Percentiles rank a stretch among this genome's conserved stretches.
phyloP scores from a whole-genome alignment of 2,888 invertebrate genomes.

The Plebejus argus region DNA sequence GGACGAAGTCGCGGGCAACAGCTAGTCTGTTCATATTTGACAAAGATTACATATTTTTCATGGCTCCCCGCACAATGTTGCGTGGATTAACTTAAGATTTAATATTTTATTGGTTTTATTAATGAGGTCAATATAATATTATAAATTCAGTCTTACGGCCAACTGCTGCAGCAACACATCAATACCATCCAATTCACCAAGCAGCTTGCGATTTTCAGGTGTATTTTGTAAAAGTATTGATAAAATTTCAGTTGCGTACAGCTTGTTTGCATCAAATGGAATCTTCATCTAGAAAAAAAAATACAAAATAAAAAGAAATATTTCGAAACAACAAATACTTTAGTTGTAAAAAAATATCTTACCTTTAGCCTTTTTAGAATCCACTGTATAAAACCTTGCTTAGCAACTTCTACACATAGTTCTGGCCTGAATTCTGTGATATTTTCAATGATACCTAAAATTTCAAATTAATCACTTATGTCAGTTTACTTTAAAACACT shows the following conservation, averaged over 20 bases:
- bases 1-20: too few species aligned
- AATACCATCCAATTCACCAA: slow-evolving; percentile 97
- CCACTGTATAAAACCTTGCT: slow-evolving; percentile 96
- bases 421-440: slow-evolving; percentile 94
- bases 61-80: neutral
- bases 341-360: slow-evolving; percentile 35
- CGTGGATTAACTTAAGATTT: neutral
- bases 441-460: slow-evolving; percentile 94
- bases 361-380: slow-evolving; percentile 93
- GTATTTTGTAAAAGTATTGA: slow-evolving; percentile 96
- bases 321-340: neutral
- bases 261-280: slow-evolving; percentile 96
- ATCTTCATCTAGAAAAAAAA: slow-evolving; percentile 81
- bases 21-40: too few species aligned
- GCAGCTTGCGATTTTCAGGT: slow-evolving; percentile 87
- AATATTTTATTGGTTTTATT: neutral
- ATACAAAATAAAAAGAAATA: neutral
- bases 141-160: slow-evolving; percentile 80
- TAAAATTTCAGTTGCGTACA: slow-evolving; percentile 97
- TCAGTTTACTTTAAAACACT: too few species aligned
- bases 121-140: neutral
- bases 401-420: slow-evolving; percentile 90
- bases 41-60: neutral
- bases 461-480: too few species aligned
- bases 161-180: slow-evolving; percentile 97